Percentiles rank a stretch among this genome's conserved stretches.
These are phyloP conservation scores for Cephus runcator DNA, from an alignment of 2,888 invertebrate species.

Conservation along the genomic window DNA sequence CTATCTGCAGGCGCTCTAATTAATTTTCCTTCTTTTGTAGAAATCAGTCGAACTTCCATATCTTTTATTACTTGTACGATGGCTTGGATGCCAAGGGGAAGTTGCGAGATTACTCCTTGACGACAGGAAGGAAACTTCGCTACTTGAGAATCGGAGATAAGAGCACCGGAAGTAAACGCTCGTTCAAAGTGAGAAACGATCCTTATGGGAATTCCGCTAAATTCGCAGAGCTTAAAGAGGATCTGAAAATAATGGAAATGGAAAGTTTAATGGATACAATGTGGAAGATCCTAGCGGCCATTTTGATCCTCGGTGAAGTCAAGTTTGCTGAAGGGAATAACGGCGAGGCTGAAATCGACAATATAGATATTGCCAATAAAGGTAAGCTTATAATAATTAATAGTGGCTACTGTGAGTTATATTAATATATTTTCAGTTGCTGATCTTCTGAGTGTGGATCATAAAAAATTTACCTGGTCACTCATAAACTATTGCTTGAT, in stretches of 20 bases:
- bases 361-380: conserved; percentile 75
- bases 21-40: conserved; percentile 66
- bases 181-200: conserved; percentile 74
- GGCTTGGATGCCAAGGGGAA: conserved; percentile 78
- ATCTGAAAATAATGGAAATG: conserved; percentile 77
- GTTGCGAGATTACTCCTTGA: conserved; percentile 75
- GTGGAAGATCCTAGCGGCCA: conserved; percentile 78
- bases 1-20: background rate
- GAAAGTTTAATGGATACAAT: conserved; percentile 78
- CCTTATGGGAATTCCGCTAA: conserved; percentile 73
- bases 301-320: conserved; percentile 83
- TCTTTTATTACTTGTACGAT: conserved; percentile 91
- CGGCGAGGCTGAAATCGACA: conserved; percentile 78
- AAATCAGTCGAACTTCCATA: conserved; percentile 88
- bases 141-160: conserved; percentile 76
- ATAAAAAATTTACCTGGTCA: conserved; percentile 86
- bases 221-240: conserved; percentile 74
- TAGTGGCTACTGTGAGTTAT: background rate
- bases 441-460: conserved; percentile 79
- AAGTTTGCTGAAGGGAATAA: conserved; percentile 77
- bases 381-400: conserved; percentile 45
- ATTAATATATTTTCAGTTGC: conserved; percentile 69
- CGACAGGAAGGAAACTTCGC: conserved; percentile 77
- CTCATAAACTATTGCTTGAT: conserved; percentile 87
- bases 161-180: conserved; percentile 67